Evolutionary conservation across 2,888 invertebrate species (phyloP).

Genomic region (Molanna angustata): DNA sequence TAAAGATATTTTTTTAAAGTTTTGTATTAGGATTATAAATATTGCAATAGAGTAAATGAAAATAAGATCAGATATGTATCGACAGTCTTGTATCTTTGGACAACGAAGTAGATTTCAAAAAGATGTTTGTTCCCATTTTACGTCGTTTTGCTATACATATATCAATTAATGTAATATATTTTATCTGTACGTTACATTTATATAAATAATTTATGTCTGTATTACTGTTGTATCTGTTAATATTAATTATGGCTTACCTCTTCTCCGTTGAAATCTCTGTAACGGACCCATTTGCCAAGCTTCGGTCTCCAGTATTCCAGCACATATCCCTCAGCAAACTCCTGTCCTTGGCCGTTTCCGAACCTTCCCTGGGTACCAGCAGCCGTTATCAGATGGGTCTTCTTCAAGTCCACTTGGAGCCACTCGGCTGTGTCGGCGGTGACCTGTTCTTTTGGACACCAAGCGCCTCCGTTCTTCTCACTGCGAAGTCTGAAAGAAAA

Average conservation of each 20-base stretch:
- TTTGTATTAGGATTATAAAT: no score
- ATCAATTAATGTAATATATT: no score
- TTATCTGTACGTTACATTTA: no score
- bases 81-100: no score
- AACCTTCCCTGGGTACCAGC: conserved; percentile 85
- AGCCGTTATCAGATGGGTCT: conserved; percentile 77
- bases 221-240: no score
- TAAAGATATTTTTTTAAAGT: no score
- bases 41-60: no score
- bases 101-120: no score
- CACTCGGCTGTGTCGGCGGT: conserved; percentile 75
- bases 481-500: conserved; percentile 65
- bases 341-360: conserved; percentile 87
- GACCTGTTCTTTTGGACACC: conserved; percentile 85
- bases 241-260: conserved; percentile 60
- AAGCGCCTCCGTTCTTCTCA: conserved; percentile 84
- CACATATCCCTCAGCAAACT: conserved; percentile 80
- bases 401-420: conserved; percentile 77
- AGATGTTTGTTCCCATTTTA: no score
- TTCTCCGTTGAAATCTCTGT: conserved; percentile 67
- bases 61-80: no score
- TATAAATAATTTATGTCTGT: no score
- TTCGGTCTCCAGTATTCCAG: conserved; percentile 82
- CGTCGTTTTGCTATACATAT: no score
- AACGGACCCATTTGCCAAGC: conserved; percentile 79